Evolutionary conservation across 2,888 invertebrate species (phyloP).

Genomic region (Gandaritis pyraliata): DNA sequence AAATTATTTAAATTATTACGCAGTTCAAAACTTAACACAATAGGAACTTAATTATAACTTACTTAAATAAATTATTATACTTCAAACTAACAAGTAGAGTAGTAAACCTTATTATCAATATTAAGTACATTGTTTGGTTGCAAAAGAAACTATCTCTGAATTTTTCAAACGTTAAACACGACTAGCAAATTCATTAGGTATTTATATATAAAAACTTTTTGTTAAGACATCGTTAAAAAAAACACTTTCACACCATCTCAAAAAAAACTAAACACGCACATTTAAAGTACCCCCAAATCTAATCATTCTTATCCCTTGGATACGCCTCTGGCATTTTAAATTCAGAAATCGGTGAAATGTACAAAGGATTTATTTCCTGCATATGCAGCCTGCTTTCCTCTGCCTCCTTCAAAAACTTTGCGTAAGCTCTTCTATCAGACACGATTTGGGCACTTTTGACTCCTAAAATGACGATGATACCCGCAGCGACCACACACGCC

Average conservation of each 20-base stretch:
- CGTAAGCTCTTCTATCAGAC: conserved; percentile 82
- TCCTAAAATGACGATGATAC: conserved; percentile 70
- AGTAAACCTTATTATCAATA: neutral
- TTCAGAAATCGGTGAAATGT: conserved; percentile 84
- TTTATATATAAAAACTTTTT: neutral
- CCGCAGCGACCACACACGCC: conserved; percentile 73
- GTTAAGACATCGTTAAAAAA: neutral
- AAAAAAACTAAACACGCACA: conserved; percentile 9
- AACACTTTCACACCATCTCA: conserved; percentile 14
- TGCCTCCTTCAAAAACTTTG: conserved; percentile 76
- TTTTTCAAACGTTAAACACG: conserved; percentile 12
- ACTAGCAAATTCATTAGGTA: conserved; percentile 16
- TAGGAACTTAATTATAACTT: conserved; percentile 26
- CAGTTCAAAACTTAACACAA: conserved; percentile 24
- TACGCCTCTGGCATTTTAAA: conserved; percentile 82
- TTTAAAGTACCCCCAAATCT: conserved; percentile 7
- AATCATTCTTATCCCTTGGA: conserved; percentile 73
- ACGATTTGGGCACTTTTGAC: conserved; percentile 71
- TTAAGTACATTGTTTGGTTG: conserved; percentile 12
- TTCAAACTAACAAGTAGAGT: conserved; percentile 4
- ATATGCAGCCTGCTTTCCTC: conserved; percentile 67
- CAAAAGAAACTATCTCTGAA: neutral
- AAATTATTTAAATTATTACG: conserved; percentile 6
- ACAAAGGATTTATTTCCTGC: conserved; percentile 85
- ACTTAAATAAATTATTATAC: conserved; percentile 4